These are phyloP conservation scores for Venusia cambrica DNA, from an alignment of 2,888 invertebrate genomes.

Conservation along the genomic window DNA sequence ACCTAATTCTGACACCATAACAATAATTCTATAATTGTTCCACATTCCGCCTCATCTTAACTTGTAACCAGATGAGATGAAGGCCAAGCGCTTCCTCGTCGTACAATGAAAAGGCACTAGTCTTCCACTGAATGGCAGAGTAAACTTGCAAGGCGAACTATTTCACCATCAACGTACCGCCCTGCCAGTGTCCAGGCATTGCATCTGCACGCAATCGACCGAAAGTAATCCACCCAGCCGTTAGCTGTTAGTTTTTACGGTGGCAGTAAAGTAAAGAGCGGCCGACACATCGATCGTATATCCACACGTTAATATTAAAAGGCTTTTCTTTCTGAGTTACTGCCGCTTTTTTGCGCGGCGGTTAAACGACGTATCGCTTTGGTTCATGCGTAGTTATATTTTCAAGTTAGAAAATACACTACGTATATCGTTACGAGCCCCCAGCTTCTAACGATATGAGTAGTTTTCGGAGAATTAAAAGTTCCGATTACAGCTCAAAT, in stretches of 20 bases:
- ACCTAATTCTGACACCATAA: too few relatives aligned
- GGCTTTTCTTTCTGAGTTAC: conserved; percentile 31
- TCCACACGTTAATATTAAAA: conserved; percentile 54
- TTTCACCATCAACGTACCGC: conserved; percentile 4
- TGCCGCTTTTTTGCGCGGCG: conserved; percentile 7
- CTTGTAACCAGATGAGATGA: too few relatives aligned
- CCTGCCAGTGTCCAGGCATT: conserved; percentile 11
- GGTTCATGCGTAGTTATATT: background rate
- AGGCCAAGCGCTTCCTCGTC: too few relatives aligned
- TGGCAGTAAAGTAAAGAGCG: conserved; percentile 59
- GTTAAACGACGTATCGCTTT: conserved; percentile 4
- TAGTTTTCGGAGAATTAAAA: too few relatives aligned
- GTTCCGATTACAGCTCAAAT: too few relatives aligned
- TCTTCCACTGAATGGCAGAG: too few relatives aligned
- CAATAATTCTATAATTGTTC: too few relatives aligned
- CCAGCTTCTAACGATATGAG: too few relatives aligned
- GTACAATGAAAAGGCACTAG: too few relatives aligned
- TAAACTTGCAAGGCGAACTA: conserved; percentile 1
- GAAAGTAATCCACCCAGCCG: conserved; percentile 55
- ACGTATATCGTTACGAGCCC: too few relatives aligned
- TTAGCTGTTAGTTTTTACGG: conserved; percentile 67
- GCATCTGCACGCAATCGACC: conserved; percentile 51
- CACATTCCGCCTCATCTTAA: too few relatives aligned
- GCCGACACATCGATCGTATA: conserved; percentile 50
- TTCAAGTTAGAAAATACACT: too few relatives aligned